These are phyloP conservation scores for Ormyrus rosae DNA, from an alignment of 2,888 invertebrate genomes.

Conservation along the genomic window DNA sequence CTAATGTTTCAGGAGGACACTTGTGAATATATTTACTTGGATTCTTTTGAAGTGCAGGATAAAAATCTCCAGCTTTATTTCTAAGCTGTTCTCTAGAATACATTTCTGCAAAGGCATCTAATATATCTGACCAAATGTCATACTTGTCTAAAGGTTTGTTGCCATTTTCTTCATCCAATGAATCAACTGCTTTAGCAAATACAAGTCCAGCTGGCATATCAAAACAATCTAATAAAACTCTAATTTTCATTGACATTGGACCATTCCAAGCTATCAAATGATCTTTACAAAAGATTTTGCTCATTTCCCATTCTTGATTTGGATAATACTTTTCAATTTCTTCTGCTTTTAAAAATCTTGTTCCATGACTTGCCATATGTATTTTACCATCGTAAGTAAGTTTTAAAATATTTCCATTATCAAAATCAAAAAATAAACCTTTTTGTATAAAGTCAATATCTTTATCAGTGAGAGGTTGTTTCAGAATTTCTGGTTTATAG, in stretches of 20 bases:
- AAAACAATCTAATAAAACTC: conserved; percentile 85
- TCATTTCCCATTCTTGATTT: conserved; percentile 78
- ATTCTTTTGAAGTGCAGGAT: conserved; percentile 78
- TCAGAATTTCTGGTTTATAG: conserved; percentile 77
- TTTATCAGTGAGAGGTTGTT: conserved; percentile 76
- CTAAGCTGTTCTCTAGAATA: conserved; percentile 80
- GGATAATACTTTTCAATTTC: conserved; percentile 79
- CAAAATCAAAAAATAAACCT: conserved; percentile 84
- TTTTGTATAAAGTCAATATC: conserved; percentile 83
- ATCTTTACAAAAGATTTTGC: conserved; percentile 78
- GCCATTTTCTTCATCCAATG: conserved; percentile 77
- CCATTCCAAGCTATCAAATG: conserved; percentile 81
- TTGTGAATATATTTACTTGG: conserved; percentile 78
- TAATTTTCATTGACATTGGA: conserved; percentile 78
- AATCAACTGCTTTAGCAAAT: conserved; percentile 83
- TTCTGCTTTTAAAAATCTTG: conserved; percentile 76
- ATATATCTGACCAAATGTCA: conserved; percentile 81
- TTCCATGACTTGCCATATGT: conserved; percentile 83
- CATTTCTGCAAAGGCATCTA: conserved; percentile 80
- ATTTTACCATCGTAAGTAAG: conserved; percentile 80
- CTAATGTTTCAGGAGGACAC: conserved; percentile 77
- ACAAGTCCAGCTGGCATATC: conserved; percentile 82
- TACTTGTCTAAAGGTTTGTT: conserved; percentile 73
- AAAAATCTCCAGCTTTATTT: conserved; percentile 80
- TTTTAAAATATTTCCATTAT: conserved; percentile 81